These are phyloP conservation scores for Ageneiosus marmoratus DNA, from an alignment of 2,113 vertebrate genomes.

Conservation along the genomic window DNA sequence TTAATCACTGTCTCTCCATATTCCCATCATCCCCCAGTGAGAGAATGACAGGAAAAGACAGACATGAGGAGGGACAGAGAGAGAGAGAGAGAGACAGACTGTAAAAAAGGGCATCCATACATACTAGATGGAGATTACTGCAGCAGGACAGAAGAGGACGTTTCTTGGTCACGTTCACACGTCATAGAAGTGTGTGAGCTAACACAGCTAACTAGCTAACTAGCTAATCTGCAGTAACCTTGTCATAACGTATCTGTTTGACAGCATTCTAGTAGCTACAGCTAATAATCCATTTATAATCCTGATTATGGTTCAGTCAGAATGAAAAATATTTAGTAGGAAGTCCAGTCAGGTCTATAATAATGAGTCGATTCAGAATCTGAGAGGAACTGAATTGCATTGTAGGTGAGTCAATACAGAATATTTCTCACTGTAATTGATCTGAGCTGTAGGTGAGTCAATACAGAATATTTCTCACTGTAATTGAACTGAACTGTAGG, in stretches of 20 bases:
- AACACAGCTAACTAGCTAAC: no score
- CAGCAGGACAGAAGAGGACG: not conserved
- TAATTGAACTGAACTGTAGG: not conserved
- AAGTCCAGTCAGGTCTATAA: not conserved
- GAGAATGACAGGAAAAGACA: conserved; percentile 3
- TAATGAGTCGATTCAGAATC: not conserved
- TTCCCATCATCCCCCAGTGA: conserved; percentile 35
- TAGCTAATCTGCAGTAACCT: not conserved
- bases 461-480: not conserved
- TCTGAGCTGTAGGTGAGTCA: not conserved
- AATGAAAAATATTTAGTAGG: not conserved
- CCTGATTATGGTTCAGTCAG: not conserved
- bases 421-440: not conserved
- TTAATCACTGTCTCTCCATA: conserved; percentile 23
- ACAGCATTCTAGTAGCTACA: not conserved
- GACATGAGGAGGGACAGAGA: not conserved
- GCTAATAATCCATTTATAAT: not conserved
- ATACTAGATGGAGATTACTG: not conserved
- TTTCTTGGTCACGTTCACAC: not conserved
- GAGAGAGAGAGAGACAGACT: not conserved
- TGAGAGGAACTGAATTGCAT: not conserved
- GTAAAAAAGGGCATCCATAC: not conserved
- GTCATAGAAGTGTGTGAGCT: no score
- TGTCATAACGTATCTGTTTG: not conserved
- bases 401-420: not conserved